Evolutionary conservation across 1,140 invertebrate species (phyloP).

Genomic region (Nilaparvata lugens): DNA sequence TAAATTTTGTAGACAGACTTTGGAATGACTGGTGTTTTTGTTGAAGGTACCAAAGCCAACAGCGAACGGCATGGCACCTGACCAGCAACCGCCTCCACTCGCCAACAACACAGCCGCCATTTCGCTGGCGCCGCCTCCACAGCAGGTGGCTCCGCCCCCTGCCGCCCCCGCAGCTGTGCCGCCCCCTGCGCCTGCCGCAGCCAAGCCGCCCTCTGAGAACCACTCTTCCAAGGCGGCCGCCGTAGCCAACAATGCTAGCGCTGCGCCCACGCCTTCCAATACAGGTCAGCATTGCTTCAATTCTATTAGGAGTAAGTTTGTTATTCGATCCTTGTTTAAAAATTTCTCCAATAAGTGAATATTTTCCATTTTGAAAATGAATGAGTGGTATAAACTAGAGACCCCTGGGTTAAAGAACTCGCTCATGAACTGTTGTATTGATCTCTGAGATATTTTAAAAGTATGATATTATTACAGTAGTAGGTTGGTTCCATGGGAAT

Average conservation of each 20-base stretch:
- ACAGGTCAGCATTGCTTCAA: background rate
- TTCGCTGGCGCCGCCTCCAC: background rate
- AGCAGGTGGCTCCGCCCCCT: background rate
- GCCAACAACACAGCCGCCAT: slow-evolving; percentile 1
- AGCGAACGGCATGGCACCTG: slow-evolving; percentile 11
- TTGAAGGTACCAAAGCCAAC: slow-evolving; percentile 4
- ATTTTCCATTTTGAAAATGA: too few relatives aligned
- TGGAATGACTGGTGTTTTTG: background rate
- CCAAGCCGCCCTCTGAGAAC: slow-evolving; percentile 2
- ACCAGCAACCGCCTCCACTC: background rate
- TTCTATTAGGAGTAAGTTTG: background rate
- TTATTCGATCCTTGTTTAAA: background rate
- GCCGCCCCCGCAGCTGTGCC: background rate
- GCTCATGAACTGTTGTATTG: too few relatives aligned
- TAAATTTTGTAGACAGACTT: background rate
- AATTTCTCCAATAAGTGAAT: too few relatives aligned
- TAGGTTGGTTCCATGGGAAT: too few relatives aligned
- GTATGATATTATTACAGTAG: too few relatives aligned
- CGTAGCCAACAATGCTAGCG: background rate
- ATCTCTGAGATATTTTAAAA: too few relatives aligned
- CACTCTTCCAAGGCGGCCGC: slow-evolving; percentile 19
- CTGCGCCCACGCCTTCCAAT: too few relatives aligned
- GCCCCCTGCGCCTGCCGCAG: background rate
- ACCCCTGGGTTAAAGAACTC: too few relatives aligned
- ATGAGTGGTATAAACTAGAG: background rate